A percentile compares a stretch with the other conserved stretches of the same genome.
phyloP scores from a whole-genome alignment of 2,888 invertebrate species.

The Aphidius colemani region DNA sequence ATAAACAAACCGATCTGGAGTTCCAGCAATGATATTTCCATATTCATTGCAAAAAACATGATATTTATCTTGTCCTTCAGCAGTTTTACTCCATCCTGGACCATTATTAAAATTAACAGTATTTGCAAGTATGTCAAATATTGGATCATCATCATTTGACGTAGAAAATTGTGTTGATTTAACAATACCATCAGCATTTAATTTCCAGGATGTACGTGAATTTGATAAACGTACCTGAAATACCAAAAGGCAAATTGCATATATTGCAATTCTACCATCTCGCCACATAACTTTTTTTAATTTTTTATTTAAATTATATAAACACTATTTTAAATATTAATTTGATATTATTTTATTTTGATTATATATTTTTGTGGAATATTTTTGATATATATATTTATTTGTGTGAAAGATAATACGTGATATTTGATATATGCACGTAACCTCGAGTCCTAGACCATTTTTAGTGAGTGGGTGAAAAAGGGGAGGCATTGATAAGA shows the following conservation, averaged over 20 bases:
- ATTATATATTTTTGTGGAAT: too few species aligned
- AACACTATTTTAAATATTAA: too few species aligned
- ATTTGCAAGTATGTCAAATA: constrained; percentile 77
- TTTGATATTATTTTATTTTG: too few species aligned
- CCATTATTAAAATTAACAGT: constrained; percentile 62
- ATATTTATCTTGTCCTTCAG: constrained; percentile 47
- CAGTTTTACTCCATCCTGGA: constrained; percentile 54
- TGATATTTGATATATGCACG: too few species aligned
- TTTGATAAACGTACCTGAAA: constrained; percentile 66
- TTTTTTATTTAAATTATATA: background rate
- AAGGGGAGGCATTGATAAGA: too few species aligned
- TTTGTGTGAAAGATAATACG: too few species aligned
- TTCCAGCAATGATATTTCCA: constrained; percentile 45
- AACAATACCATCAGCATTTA: constrained; percentile 77
- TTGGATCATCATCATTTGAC: constrained; percentile 68
- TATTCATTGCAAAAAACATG: constrained; percentile 54
- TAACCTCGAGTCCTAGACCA: too few species aligned
- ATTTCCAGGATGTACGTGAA: constrained; percentile 84
- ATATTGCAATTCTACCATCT: constrained; percentile 49
- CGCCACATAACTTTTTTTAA: constrained; percentile 38
- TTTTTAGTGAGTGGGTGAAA: too few species aligned
- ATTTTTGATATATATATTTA: too few species aligned
- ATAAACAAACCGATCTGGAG: constrained; percentile 45
- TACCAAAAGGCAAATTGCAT: constrained; percentile 52
- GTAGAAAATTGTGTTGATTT: constrained; percentile 63